These are phyloP conservation scores for Sinotaia quadrata DNA, from an alignment of 2,888 invertebrate species.

Conservation along the genomic window DNA sequence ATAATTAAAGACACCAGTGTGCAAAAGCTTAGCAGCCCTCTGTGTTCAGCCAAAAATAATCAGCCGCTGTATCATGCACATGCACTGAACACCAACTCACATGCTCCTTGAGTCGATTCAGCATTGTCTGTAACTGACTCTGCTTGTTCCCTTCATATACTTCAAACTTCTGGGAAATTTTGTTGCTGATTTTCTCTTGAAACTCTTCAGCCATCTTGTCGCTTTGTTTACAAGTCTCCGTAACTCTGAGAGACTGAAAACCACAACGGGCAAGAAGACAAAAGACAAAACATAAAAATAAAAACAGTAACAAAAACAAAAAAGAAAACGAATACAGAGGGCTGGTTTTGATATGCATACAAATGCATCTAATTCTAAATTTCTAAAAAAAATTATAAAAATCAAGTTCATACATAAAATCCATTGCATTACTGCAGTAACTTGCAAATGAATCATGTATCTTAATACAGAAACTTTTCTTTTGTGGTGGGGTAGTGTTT, in stretches of 20 bases:
- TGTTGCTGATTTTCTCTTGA: constrained; percentile 59
- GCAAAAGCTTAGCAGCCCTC: too few species aligned
- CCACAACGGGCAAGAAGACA: constrained; percentile 17
- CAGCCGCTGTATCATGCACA: not conserved
- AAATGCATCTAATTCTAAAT: too few species aligned
- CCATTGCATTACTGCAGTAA: too few species aligned
- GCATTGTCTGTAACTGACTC: constrained; percentile 89
- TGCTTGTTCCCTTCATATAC: constrained; percentile 91
- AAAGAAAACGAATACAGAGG: too few species aligned
- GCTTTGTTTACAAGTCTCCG: constrained; percentile 59
- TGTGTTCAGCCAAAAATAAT: too few species aligned
- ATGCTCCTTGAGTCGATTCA: constrained; percentile 75
- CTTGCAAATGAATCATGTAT: too few species aligned
- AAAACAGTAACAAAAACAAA: constrained; percentile 21
- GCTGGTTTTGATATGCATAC: too few species aligned
- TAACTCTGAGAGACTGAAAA: constrained; percentile 57
- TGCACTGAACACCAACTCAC: constrained; percentile 53
- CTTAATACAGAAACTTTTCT: too few species aligned
- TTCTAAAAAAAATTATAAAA: too few species aligned
- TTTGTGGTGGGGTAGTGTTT: too few species aligned
- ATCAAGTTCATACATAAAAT: too few species aligned
- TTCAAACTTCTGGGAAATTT: constrained; percentile 84
- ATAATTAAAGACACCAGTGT: too few species aligned
- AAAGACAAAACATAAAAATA: constrained; percentile 11
- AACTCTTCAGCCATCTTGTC: constrained; percentile 60